Evolutionary conservation across 2,888 invertebrate genomes (phyloP).

Genomic region (Idaea aversata): DNA sequence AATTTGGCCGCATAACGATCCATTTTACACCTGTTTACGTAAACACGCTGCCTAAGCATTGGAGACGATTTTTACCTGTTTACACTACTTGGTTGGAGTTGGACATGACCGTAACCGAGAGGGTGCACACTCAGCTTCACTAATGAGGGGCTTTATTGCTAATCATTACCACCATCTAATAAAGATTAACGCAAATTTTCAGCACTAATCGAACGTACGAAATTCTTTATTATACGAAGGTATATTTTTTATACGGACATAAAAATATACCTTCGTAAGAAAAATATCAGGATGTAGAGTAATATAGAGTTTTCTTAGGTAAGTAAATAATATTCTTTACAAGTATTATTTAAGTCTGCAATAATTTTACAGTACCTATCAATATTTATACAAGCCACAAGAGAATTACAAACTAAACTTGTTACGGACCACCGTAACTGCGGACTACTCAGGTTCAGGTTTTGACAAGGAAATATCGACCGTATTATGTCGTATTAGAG

Average conservation of each 20-base stretch:
- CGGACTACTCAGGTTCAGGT: constrained; percentile 12
- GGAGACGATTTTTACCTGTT: constrained; percentile 56
- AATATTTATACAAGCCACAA: constrained; percentile 36
- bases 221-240: neutral
- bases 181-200: constrained; percentile 1
- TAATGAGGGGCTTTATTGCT: constrained; percentile 39
- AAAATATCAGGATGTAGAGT: neutral
- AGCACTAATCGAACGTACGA: neutral
- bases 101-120: constrained; percentile 37
- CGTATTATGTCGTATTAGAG: constrained; percentile 27
- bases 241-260: neutral
- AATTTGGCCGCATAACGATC: constrained; percentile 70
- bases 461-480: constrained; percentile 28
- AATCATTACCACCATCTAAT: constrained; percentile 20
- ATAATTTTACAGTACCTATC: constrained; percentile 24
- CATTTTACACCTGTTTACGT: constrained; percentile 76
- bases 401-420: constrained; percentile 36
- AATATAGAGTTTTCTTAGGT: neutral
- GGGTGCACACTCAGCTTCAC: constrained; percentile 28
- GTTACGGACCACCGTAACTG: constrained; percentile 21
- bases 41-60: constrained; percentile 64
- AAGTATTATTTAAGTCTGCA: constrained; percentile 16
- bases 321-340: constrained; percentile 1
- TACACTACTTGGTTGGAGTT: constrained; percentile 40
- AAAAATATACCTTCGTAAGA: neutral